Conservation (phyloP, 2,888 invertebrate species). For the Lutraria lutraria region DNA sequence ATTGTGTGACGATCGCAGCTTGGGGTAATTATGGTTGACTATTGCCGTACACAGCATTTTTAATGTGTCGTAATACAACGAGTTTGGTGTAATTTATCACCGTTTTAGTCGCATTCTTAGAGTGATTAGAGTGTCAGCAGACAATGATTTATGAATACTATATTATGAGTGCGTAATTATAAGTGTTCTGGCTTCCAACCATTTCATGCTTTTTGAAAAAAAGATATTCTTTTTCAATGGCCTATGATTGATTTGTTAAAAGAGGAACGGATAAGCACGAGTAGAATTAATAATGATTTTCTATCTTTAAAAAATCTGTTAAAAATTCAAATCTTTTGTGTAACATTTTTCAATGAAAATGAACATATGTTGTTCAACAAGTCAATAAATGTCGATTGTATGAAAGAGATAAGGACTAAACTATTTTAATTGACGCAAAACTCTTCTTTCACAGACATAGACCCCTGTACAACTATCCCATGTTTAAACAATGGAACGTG, state of each 20-base stretch:
- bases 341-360: no score
- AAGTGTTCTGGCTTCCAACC: neutral
- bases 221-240: no score
- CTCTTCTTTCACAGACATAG: conserved; percentile 16
- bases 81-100: neutral
- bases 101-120: neutral
- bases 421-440: neutral
- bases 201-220: neutral
- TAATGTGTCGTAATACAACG: neutral
- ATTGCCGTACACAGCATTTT: neutral
- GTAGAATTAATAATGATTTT: no score
- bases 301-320: no score
- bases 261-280: no score
- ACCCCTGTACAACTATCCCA: conserved; percentile 1
- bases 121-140: neutral
- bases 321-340: no score
- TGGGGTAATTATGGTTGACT: conserved; percentile 3
- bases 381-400: no score
- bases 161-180: neutral
- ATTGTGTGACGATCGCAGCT: conserved; percentile 30
- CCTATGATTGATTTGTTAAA: neutral
- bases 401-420: no score
- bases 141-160: neutral
- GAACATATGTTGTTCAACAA: no score
- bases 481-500: conserved; percentile 30